phyloP scores from a whole-genome alignment of 1,140 invertebrate species.

The Lepeophtheirus salmonis region DNA sequence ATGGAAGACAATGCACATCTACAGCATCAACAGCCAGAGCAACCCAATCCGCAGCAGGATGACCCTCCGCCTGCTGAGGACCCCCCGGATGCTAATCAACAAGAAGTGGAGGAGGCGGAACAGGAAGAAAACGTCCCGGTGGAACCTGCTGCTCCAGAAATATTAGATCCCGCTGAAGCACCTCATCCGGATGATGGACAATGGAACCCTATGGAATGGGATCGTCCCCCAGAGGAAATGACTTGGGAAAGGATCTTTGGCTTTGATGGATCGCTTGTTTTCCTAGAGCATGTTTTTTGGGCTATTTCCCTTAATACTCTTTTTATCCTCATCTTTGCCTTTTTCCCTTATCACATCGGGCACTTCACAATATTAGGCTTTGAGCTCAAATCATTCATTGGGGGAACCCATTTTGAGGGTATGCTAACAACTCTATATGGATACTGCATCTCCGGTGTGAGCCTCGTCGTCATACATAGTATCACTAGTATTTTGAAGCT shows the following conservation, averaged over 20 bases:
- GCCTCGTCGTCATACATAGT: slow-evolving; percentile 61
- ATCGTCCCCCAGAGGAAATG: slow-evolving; percentile 84
- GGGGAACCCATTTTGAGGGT: slow-evolving; percentile 70
- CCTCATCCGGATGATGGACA: slow-evolving; percentile 56
- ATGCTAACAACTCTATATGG: slow-evolving; percentile 77
- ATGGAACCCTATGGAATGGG: slow-evolving; percentile 98
- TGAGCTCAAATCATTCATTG: slow-evolving; percentile 51
- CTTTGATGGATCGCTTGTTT: slow-evolving; percentile 86
- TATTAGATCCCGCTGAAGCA: slow-evolving; percentile 19
- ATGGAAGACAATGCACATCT: slow-evolving; percentile 31
- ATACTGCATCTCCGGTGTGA: slow-evolving; percentile 71
- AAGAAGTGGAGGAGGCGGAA: slow-evolving; percentile 18
- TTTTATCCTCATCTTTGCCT: slow-evolving; percentile 77
- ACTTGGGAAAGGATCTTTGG: slow-evolving; percentile 93
- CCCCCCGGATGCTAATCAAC: slow-evolving; percentile 20
- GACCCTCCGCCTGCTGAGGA: slow-evolving; percentile 23
- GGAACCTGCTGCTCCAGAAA: slow-evolving; percentile 12
- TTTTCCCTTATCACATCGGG: slow-evolving; percentile 88
- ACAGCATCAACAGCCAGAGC: neutral
- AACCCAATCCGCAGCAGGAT: neutral
- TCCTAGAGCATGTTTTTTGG: slow-evolving; percentile 98
- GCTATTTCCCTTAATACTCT: slow-evolving; percentile 89
- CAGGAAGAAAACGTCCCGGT: slow-evolving; percentile 24
- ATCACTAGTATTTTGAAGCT: slow-evolving; percentile 45
- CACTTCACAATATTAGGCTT: slow-evolving; percentile 54